Evolutionary conservation across 64 coral and sea anemone species (phyloP), one percentile per base, ranked within the genome.

Genomic region (Dendronephthya gigantea): DNA sequence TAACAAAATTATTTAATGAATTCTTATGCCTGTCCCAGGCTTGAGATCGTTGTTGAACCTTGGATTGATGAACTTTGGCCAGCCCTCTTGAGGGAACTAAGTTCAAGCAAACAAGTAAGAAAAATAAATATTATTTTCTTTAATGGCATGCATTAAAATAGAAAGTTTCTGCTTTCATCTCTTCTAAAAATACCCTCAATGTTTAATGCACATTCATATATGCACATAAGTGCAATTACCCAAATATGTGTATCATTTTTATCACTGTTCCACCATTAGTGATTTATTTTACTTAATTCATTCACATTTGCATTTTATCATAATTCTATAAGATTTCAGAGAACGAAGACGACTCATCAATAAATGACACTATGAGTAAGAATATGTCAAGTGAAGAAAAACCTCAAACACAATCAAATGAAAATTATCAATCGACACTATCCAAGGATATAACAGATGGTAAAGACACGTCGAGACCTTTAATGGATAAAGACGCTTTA

Each of bases 1-100:
- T 52, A 22, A 52, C 33, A 74, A 74, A 74, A 74, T 27, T n/a
- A n/a, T n/a, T n/a, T n/a, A n/a, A n/a, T 66, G 29, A 66, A 66
- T 30, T 66, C 3, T 66, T 66, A 4, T 4, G 9, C 15, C 27
- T 79, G 31, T 33, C 36, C 11, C 36, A 79, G 72, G 9, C 72
- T 79, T 10, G 72, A 79, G 30, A 33, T 79, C 32, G 72, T 79
- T 37, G 72, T 79, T 2, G 72, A 79, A 79, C 72, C 72, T 8
- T 79, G 72, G 72, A 39, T 79, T 10, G 72, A 79, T 34, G 72
- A 29, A 79, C 72, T 79, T 10, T 79, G 72, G 72, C 55, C 55
- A n/a, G 27, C 36, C 34, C 28, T 39, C 8, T 29, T 79, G 72
- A 79, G 36, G 72, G 37, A 34, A 15, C 36, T 79, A 7, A 39